Evolutionary conservation across 2,888 invertebrate genomes (phyloP).

Genomic region (Lasioglossum calceatum): DNA sequence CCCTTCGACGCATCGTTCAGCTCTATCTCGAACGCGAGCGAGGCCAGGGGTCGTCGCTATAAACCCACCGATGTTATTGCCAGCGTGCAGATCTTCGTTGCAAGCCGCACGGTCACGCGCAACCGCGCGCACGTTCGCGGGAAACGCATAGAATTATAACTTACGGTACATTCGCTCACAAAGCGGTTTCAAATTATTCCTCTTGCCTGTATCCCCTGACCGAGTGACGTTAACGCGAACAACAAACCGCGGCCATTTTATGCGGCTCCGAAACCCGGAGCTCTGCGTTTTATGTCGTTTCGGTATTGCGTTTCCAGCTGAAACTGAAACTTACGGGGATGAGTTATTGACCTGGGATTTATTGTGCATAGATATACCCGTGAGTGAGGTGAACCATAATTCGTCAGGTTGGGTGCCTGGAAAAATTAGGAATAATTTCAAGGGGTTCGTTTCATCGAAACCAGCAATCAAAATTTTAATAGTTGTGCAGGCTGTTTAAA

Average conservation of each 20-base stretch:
- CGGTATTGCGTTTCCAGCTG: not conserved
- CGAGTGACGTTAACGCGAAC: conserved; percentile 18
- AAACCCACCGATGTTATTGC: conserved; percentile 70
- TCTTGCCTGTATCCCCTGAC: not conserved
- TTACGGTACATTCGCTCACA: conserved; percentile 48
- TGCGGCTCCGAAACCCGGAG: not conserved
- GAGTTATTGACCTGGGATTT: not conserved
- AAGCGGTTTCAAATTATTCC: conserved; percentile 56
- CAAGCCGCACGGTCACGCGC: conserved; percentile 42
- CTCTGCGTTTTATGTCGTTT: not conserved
- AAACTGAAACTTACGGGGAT: not conserved
- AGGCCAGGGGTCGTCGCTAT: conserved; percentile 66
- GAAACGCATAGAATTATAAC: conserved; percentile 65
- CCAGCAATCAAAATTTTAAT: too few relatives aligned
- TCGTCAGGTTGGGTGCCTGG: not conserved
- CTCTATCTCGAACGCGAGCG: conserved; percentile 56
- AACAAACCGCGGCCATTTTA: not conserved
- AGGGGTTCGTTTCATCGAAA: not conserved
- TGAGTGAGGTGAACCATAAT: not conserved
- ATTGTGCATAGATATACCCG: not conserved
- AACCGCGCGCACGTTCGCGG: conserved; percentile 52
- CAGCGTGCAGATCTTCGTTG: conserved; percentile 53
- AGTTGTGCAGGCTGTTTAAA: too few relatives aligned
- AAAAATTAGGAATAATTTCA: not conserved
- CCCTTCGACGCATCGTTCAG: conserved; percentile 56